Percentiles rank a stretch among this genome's conserved stretches.
These are phyloP conservation scores for Urophycis tenuis DNA, from an alignment of 2,797 vertebrate genomes.

Conservation along the genomic window DNA sequence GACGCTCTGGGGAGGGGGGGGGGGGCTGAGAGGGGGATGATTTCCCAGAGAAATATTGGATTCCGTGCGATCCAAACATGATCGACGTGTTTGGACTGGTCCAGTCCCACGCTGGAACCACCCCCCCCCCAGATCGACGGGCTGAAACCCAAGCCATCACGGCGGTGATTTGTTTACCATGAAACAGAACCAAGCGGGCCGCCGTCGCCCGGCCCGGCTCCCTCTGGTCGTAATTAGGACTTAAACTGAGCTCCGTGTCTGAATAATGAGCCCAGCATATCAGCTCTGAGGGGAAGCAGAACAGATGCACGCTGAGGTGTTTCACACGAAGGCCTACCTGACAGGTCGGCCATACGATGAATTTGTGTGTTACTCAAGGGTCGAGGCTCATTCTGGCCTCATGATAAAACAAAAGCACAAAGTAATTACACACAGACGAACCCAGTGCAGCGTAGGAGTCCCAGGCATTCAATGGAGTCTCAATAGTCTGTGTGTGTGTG, in stretches of 20 bases:
- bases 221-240: not conserved
- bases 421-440: not conserved
- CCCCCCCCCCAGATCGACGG: slow-evolving; percentile 45
- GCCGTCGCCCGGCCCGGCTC: no score
- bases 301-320: not conserved
- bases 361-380: not conserved
- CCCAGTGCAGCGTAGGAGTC: not conserved
- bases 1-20: not conserved
- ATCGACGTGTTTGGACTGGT: slow-evolving; percentile 59
- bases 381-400: not conserved
- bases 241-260: not conserved
- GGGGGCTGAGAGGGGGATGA: slow-evolving; percentile 10
- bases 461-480: not conserved
- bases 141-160: slow-evolving; percentile 47
- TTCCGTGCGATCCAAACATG: slow-evolving; percentile 54
- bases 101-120: slow-evolving; percentile 32
- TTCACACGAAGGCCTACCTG: not conserved
- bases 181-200: not conserved
- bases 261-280: not conserved
- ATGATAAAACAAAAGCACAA: not conserved
- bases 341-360: not conserved
- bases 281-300: not conserved
- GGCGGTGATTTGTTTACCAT: slow-evolving; percentile 35
- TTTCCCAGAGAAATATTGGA: slow-evolving; percentile 46
- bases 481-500: not conserved